These are phyloP conservation scores for Synaphobranchus kaupii DNA, from an alignment of 2,797 vertebrate species.

Conservation along the genomic window DNA sequence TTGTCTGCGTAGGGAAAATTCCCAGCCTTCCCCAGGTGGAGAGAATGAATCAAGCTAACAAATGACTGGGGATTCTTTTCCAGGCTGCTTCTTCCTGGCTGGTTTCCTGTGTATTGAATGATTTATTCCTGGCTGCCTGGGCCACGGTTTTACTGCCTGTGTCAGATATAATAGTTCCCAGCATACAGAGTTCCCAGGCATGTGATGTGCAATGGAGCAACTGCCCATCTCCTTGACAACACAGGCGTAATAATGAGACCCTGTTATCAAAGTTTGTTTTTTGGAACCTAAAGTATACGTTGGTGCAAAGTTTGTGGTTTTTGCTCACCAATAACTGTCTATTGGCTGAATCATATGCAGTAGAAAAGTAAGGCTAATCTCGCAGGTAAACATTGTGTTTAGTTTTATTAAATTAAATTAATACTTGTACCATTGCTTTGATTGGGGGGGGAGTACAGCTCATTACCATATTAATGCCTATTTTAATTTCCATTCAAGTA, in stretches of 20 bases:
- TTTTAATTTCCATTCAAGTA: slow-evolving; percentile 6
- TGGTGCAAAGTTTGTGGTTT: neutral
- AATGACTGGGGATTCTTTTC: slow-evolving; percentile 67
- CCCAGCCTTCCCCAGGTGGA: slow-evolving; percentile 63
- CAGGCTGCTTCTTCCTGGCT: slow-evolving; percentile 62
- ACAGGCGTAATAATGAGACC: slow-evolving; percentile 11
- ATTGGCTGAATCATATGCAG: neutral
- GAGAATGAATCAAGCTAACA: slow-evolving; percentile 61
- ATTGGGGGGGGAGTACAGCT: neutral
- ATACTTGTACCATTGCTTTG: neutral
- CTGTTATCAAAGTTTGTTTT: slow-evolving; percentile 8
- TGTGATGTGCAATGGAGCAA: slow-evolving; percentile 24
- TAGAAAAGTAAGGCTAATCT: neutral
- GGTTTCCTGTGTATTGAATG: slow-evolving; percentile 69
- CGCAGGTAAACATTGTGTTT: slow-evolving; percentile 8
- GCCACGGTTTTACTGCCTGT: slow-evolving; percentile 36
- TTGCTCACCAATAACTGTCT: neutral
- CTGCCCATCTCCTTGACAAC: slow-evolving; percentile 35
- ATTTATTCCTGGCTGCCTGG: slow-evolving; percentile 64
- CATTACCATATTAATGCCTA: neutral
- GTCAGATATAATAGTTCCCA: slow-evolving; percentile 41
- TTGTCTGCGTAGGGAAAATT: slow-evolving; percentile 38
- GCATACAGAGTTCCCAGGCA: slow-evolving; percentile 36
- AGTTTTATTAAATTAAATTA: slow-evolving; percentile 9
- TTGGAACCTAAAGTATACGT: neutral